These are phyloP conservation scores for Leucoraja erinaceus DNA, from an alignment of 2,113 vertebrate species.

Conservation along the genomic window DNA sequence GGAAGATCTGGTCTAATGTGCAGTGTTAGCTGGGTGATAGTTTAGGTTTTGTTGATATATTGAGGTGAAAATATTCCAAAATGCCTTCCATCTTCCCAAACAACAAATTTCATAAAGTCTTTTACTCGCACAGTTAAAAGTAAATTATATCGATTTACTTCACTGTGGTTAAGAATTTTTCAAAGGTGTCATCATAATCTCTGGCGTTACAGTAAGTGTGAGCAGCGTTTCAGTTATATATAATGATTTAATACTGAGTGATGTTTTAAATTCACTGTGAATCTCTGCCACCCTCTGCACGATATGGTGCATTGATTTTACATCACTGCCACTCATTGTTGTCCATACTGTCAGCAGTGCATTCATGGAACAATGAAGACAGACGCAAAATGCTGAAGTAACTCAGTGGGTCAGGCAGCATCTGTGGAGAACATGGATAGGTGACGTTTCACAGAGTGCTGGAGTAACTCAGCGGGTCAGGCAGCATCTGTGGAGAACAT, in stretches of 20 bases:
- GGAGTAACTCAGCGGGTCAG: too few species aligned
- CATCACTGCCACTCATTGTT: neutral
- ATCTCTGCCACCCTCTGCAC: neutral
- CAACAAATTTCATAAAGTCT: neutral
- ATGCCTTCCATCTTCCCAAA: neutral
- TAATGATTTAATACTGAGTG: neutral
- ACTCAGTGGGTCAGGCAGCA: too few species aligned
- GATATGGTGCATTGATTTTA: neutral
- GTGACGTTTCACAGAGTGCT: too few species aligned
- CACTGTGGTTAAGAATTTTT: too few species aligned
- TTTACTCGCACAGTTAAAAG: too few species aligned
- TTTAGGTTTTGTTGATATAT: neutral
- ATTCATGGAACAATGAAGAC: too few species aligned
- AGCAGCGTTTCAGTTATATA: neutral
- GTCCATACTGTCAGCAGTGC: neutral
- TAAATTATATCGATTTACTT: too few species aligned
- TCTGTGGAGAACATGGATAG: too few species aligned
- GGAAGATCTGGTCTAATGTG: neutral
- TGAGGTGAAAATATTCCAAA: neutral
- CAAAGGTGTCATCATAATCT: too few species aligned
- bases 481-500: too few species aligned
- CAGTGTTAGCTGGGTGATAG: neutral
- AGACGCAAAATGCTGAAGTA: too few species aligned
- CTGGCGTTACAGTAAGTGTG: too few species aligned
- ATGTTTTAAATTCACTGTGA: neutral